These are phyloP conservation scores for Mustelus asterias DNA, from an alignment of 2,113 vertebrate species.

Conservation along the genomic window DNA sequence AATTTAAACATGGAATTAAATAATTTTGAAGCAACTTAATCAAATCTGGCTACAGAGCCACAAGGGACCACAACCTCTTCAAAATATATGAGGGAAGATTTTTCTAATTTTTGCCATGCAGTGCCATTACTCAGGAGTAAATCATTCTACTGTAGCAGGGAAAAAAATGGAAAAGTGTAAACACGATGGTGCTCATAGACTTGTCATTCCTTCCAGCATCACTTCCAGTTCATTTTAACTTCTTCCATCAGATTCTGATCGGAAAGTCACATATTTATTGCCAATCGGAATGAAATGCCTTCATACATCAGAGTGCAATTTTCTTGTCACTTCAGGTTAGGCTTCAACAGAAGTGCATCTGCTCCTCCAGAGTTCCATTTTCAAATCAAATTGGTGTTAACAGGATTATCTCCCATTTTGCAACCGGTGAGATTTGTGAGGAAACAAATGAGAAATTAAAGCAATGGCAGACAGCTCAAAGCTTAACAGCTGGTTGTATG, in stretches of 20 bases:
- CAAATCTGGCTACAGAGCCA: neutral
- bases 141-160: neutral
- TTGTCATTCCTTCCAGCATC: neutral
- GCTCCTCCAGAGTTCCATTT: neutral
- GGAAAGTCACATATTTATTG: neutral
- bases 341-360: neutral
- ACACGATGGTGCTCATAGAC: neutral
- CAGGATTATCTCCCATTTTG: neutral
- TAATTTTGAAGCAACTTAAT: neutral
- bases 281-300: neutral
- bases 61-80: neutral
- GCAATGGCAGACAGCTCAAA: neutral
- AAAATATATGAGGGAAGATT: neutral
- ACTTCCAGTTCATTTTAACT: neutral
- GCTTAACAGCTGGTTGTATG: neutral
- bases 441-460: neutral
- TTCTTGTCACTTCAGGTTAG: neutral
- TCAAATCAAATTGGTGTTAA: neutral
- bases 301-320: neutral
- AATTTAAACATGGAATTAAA: neutral
- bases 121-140: neutral
- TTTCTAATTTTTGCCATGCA: neutral
- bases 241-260: neutral
- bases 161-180: neutral
- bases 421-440: neutral